Evolutionary conservation across 2,797 vertebrate species (phyloP).

Genomic region (Megalops cyprinoides): DNA sequence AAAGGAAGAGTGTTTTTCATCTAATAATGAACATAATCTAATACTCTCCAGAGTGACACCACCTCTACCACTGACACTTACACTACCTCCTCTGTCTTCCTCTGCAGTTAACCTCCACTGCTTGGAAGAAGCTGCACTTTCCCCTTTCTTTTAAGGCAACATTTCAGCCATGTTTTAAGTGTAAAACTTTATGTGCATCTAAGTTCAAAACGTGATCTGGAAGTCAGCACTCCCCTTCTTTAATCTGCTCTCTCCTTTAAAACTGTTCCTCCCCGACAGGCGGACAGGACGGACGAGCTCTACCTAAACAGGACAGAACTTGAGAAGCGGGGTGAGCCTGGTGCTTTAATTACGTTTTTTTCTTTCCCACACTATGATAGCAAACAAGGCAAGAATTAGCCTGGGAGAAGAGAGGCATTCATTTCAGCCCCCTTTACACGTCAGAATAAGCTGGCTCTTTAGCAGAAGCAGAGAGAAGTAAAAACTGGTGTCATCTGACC

Average conservation of each 20-base stretch:
- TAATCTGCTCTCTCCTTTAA: constrained; percentile 17
- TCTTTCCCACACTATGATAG: background rate
- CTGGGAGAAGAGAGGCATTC: constrained; percentile 5
- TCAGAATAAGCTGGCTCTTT: background rate
- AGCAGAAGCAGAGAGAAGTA: too few relatives aligned
- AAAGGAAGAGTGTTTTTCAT: background rate
- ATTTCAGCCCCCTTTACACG: background rate
- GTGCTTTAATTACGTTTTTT: constrained; percentile 24
- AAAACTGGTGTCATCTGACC: constrained; percentile 15
- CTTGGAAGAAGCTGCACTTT: background rate
- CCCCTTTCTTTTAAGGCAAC: background rate
- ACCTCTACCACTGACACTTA: background rate
- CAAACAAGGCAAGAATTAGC: constrained; percentile 17
- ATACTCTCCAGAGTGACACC: background rate
- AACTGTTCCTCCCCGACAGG: background rate
- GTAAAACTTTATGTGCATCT: background rate
- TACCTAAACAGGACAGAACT: background rate
- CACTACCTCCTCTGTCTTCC: too few relatives aligned
- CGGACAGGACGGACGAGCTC: background rate
- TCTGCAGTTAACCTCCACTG: too few relatives aligned
- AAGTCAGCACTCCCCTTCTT: constrained; percentile 21
- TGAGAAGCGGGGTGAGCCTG: constrained; percentile 1
- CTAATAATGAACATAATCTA: background rate
- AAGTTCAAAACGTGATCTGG: background rate
- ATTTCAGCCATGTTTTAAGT: background rate